Percentiles rank a stretch among this genome's conserved stretches.
Evolutionary conservation across 2,797 vertebrate genomes (phyloP).

Genomic region (Limosa lapponica): DNA sequence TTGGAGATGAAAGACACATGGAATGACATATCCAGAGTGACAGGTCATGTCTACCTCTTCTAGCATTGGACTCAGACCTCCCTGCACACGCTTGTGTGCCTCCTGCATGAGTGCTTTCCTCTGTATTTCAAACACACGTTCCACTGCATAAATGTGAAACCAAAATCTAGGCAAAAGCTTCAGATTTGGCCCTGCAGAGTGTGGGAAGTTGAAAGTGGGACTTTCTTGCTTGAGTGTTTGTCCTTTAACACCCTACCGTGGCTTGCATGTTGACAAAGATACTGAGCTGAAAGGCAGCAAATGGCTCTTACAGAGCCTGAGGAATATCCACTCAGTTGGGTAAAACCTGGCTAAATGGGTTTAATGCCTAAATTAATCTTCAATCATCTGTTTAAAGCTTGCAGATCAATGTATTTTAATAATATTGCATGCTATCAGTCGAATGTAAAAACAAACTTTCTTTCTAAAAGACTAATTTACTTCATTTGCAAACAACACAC

Average conservation of each 20-base stretch:
- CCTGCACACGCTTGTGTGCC: neutral
- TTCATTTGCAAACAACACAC: neutral
- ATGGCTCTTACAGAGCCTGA: neutral
- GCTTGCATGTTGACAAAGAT: neutral
- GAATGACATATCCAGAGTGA: neutral
- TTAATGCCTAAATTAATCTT: conserved; percentile 32
- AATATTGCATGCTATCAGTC: neutral
- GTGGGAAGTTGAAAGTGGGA: neutral
- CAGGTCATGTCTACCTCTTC: neutral
- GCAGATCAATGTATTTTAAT: conserved; percentile 51
- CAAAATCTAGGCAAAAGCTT: neutral
- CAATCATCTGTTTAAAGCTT: conserved; percentile 7
- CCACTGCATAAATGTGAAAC: neutral
- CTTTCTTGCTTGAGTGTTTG: neutral
- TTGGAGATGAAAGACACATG: neutral
- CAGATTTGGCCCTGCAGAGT: neutral
- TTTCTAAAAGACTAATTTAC: conserved; percentile 35
- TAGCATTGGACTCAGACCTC: neutral
- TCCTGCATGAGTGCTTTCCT: neutral
- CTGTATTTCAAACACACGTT: neutral
- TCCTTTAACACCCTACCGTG: neutral
- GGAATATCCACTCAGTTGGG: neutral
- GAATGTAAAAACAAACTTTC: neutral
- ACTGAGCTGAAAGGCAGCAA: neutral
- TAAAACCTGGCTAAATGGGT: neutral